phyloP scores from a whole-genome alignment of 2,888 invertebrate genomes.

The Sialis fuliginosa region DNA sequence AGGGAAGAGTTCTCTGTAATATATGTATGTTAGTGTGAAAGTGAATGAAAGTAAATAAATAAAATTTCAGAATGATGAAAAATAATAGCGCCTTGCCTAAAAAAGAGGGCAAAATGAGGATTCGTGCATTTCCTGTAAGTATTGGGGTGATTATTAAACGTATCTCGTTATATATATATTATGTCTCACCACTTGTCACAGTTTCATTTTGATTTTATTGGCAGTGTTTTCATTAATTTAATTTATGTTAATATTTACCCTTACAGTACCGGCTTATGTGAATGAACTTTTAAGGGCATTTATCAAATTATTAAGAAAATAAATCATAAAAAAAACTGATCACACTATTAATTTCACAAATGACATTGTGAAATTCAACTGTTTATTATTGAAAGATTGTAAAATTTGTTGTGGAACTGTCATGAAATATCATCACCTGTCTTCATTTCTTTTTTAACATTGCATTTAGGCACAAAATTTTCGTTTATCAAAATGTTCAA shows the following conservation, averaged over 20 bases:
- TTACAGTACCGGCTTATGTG: neutral
- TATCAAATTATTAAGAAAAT: neutral
- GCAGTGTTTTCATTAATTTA: neutral
- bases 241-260: too few relatives aligned
- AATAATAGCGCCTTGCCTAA: conserved; percentile 57
- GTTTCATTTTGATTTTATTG: neutral
- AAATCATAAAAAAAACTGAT: neutral
- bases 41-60: conserved; percentile 3
- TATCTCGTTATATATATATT: neutral
- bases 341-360: neutral
- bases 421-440: neutral
- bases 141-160: conserved; percentile 2
- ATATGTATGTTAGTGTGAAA: conserved; percentile 13
- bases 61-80: conserved; percentile 41
- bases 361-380: neutral
- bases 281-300: neutral
- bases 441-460: neutral
- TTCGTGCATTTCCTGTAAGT: conserved; percentile 95
- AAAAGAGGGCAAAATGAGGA: conserved; percentile 94
- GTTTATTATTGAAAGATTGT: neutral
- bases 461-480: neutral
- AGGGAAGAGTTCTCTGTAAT: too few relatives aligned
- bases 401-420: too few relatives aligned
- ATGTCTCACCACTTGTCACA: neutral
- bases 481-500: neutral